phyloP scores from a whole-genome alignment of 2,888 invertebrate species.

The Melanostoma scalare region DNA sequence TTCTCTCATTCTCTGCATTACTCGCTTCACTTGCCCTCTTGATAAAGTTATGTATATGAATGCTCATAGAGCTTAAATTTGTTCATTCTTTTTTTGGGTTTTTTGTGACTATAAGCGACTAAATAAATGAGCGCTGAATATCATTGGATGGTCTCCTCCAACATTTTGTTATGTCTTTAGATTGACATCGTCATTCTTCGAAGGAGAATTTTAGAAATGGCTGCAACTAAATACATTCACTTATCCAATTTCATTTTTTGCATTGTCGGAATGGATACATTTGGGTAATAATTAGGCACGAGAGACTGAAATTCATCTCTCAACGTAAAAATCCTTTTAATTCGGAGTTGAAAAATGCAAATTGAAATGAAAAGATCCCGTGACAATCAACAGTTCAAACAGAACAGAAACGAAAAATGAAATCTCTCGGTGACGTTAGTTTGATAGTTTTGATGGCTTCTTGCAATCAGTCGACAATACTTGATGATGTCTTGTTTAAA shows the following conservation, averaged over 20 bases:
- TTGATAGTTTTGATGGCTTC: too few relatives aligned
- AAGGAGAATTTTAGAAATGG: neutral
- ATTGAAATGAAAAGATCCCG: too few relatives aligned
- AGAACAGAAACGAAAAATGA: too few relatives aligned
- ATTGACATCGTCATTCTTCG: neutral
- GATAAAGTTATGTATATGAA: constrained; percentile 7
- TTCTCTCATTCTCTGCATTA: constrained; percentile 32
- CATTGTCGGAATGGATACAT: too few relatives aligned
- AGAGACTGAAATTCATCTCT: too few relatives aligned
- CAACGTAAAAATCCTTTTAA: too few relatives aligned
- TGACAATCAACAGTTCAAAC: too few relatives aligned
- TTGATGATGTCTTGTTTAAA: too few relatives aligned
- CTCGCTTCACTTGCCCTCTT: constrained; percentile 33
- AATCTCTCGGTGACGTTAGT: too few relatives aligned
- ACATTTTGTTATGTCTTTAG: neutral
- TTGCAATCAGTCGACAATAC: too few relatives aligned
- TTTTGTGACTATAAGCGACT: constrained; percentile 8
- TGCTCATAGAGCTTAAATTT: constrained; percentile 32
- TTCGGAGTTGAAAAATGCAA: too few relatives aligned
- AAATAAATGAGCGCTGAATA: constrained; percentile 47
- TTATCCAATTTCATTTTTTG: constrained; percentile 16
- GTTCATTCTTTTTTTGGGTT: constrained; percentile 14
- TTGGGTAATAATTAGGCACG: too few relatives aligned
- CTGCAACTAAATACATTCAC: constrained; percentile 10
- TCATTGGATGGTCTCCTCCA: constrained; percentile 45